Evolutionary conservation across 2,797 vertebrate species (phyloP).

Genomic region (Martes flavigula): DNA sequence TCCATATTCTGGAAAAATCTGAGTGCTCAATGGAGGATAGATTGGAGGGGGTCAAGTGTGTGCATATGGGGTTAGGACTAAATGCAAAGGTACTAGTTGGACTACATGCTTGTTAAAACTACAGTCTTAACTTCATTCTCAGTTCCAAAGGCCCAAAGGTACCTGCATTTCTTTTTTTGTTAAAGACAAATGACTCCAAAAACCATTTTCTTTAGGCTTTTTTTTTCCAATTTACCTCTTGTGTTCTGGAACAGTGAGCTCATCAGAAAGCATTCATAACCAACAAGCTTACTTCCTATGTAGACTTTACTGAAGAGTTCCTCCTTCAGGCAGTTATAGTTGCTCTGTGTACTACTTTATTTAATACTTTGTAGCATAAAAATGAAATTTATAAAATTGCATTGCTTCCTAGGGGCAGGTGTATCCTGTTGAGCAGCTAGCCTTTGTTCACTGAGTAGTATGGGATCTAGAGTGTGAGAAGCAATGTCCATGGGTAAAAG

Average conservation of each 20-base stretch:
- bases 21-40: background rate
- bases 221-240: background rate
- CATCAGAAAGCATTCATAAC: background rate
- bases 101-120: background rate
- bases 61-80: background rate
- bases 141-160: background rate
- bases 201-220: background rate
- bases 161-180: background rate
- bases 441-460: background rate
- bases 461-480: background rate
- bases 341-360: background rate
- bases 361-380: background rate
- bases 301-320: background rate
- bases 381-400: background rate
- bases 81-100: background rate
- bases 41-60: background rate
- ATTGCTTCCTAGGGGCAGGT: background rate
- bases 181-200: background rate
- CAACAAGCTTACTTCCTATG: background rate
- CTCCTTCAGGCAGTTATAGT: background rate
- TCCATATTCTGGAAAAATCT: background rate
- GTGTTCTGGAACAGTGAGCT: background rate
- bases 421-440: background rate
- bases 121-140: background rate
- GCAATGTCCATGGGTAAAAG: background rate